Percentiles rank a stretch among this genome's conserved stretches.
These are phyloP conservation scores for Avahi laniger DNA, from an alignment of 2,797 vertebrate genomes.

Conservation along the genomic window DNA sequence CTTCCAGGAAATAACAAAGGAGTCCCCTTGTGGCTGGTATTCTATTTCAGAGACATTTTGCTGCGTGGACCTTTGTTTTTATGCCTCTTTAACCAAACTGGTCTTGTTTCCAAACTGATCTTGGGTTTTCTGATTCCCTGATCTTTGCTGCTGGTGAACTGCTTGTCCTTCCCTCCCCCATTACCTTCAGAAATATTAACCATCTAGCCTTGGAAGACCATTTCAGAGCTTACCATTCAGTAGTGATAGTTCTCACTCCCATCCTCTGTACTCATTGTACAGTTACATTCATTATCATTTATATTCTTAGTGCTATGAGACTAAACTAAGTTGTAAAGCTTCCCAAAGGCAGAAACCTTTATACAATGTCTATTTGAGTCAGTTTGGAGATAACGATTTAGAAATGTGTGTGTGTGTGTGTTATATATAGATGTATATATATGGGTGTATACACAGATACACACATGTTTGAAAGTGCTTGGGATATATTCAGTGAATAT, in stretches of 20 bases:
- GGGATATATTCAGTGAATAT: background rate
- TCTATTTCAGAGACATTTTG: background rate
- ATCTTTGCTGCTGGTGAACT: background rate
- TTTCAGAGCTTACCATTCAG: background rate
- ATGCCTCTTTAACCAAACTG: background rate
- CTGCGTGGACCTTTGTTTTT: background rate
- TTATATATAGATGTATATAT: too few relatives aligned
- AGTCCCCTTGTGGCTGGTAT: background rate
- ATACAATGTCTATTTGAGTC: background rate
- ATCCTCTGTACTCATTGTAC: background rate
- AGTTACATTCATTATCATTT: background rate
- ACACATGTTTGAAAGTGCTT: background rate
- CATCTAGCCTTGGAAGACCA: background rate
- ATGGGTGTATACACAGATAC: background rate
- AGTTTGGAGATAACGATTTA: background rate
- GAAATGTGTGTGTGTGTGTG: too few relatives aligned
- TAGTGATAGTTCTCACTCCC: constrained; percentile 7
- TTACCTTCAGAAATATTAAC: background rate
- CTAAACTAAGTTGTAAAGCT: background rate
- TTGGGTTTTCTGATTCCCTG: background rate
- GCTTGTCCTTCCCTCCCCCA: background rate
- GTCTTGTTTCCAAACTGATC: background rate
- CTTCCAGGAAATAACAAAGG: too few relatives aligned
- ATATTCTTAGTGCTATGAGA: background rate
- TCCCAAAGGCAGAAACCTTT: background rate